Conservation (phyloP, 2,888 invertebrate genomes). For the Scrobipalpa atriplicella region DNA sequence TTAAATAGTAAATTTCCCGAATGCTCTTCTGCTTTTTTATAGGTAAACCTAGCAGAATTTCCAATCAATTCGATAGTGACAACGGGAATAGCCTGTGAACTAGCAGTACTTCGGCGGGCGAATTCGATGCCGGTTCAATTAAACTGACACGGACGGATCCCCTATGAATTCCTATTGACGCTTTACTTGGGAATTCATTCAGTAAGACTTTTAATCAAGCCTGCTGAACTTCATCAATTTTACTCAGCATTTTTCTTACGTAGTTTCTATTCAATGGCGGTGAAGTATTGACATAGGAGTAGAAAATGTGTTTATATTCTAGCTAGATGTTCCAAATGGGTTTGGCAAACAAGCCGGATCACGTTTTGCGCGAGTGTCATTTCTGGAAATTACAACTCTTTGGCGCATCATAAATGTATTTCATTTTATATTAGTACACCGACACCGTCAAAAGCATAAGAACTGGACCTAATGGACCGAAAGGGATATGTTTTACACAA, state of each 20-base stretch:
- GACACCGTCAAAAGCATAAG: too few species aligned
- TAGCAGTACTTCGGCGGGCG: constrained; percentile 42
- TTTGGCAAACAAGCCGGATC: background rate
- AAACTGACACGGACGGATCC: constrained; percentile 59
- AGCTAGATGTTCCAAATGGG: background rate
- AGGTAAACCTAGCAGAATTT: background rate
- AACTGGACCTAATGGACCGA: too few species aligned
- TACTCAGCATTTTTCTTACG: background rate
- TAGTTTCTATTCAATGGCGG: background rate
- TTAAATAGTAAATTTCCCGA: too few species aligned
- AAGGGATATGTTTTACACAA: too few species aligned
- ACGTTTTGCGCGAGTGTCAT: background rate
- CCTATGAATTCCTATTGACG: constrained; percentile 32
- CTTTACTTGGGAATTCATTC: constrained; percentile 34
- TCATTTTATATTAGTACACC: background rate
- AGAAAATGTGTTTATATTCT: background rate
- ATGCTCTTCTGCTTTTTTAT: too few species aligned
- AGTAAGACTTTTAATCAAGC: constrained; percentile 20
- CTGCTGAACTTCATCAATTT: constrained; percentile 1
- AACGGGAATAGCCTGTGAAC: background rate
- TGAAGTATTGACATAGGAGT: background rate
- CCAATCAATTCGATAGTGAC: background rate
- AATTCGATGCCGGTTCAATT: constrained; percentile 65
- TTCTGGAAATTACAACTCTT: background rate
- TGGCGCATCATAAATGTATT: background rate